A percentile compares a stretch with the other conserved stretches of the same genome.
Conservation (phyloP, 2,113 vertebrate species). For the Okapia johnstoni region DNA sequence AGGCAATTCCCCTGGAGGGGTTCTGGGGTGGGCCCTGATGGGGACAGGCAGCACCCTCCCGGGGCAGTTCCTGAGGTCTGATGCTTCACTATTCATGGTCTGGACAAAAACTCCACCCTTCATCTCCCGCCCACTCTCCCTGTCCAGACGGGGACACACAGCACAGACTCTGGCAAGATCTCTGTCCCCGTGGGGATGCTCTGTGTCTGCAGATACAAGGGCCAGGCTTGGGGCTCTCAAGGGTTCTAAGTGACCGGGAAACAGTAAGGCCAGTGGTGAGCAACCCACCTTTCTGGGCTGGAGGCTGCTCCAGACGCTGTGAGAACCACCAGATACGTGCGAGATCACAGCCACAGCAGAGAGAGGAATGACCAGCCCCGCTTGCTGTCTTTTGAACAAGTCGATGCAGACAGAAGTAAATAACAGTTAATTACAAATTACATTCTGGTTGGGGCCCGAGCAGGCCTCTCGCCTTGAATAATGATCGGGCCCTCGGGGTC, state of each 20-base stretch:
- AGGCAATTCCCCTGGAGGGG: slow-evolving; percentile 85
- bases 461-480: slow-evolving; percentile 84
- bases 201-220: background rate
- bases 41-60: slow-evolving; percentile 79
- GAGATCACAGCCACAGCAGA: slow-evolving; percentile 81
- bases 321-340: slow-evolving; percentile 77
- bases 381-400: slow-evolving; percentile 84
- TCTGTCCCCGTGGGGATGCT: background rate
- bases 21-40: slow-evolving; percentile 78
- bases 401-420: slow-evolving; percentile 86
- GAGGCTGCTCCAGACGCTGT: slow-evolving; percentile 62
- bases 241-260: slow-evolving; percentile 51
- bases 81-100: no score
- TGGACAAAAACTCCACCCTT: background rate
- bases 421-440: slow-evolving; percentile 92
- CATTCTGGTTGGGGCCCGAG: slow-evolving; percentile 83
- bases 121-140: fast-evolving
- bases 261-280: slow-evolving; percentile 62
- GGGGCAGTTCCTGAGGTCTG: no score
- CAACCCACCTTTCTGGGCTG: slow-evolving; percentile 47
- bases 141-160: background rate
- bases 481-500: slow-evolving; percentile 85
- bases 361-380: slow-evolving; percentile 81
- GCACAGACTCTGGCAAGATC: background rate
- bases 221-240: no score